Conservation (phyloP, 2,888 invertebrate species). For the Pogonocherus hispidulus region DNA sequence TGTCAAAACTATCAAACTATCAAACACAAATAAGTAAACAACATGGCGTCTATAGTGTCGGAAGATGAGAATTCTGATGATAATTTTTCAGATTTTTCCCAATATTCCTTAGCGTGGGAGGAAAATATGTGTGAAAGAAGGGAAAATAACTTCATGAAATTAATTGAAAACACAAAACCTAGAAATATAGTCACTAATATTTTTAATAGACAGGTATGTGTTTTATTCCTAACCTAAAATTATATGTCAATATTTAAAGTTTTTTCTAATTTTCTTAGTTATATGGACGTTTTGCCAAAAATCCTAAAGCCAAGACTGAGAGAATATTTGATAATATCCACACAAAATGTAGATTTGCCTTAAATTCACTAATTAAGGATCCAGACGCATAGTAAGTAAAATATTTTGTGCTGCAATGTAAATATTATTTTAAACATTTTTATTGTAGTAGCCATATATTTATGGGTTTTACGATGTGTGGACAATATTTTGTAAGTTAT, state of each 20-base stretch:
- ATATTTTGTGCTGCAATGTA: constrained; percentile 4
- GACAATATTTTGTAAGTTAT: constrained; percentile 92
- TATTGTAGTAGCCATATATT: constrained; percentile 86
- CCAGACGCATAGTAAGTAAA: constrained; percentile 60
- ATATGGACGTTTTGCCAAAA: constrained; percentile 64
- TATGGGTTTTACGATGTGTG: constrained; percentile 96
- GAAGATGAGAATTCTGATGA: constrained; percentile 59
- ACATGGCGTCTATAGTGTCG: constrained; percentile 59
- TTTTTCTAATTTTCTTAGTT: constrained; percentile 57
- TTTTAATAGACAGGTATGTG: constrained; percentile 60
- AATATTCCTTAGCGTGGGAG: constrained; percentile 55
- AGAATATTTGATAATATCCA: constrained; percentile 65
- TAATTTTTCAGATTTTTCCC: constrained; percentile 59
- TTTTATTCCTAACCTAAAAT: constrained; percentile 57
- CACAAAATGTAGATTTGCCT: constrained; percentile 62
- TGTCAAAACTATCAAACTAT: background rate
- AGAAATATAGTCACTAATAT: constrained; percentile 57
- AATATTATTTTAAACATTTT: background rate
- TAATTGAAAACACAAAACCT: constrained; percentile 41
- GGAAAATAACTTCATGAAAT: constrained; percentile 42
- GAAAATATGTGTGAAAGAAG: constrained; percentile 48
- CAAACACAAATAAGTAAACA: constrained; percentile 49
- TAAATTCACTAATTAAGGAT: constrained; percentile 57
- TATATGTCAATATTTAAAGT: constrained; percentile 44
- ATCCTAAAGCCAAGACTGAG: constrained; percentile 66